phyloP scores from a whole-genome alignment of 1,140 invertebrate species.

The Subanguina moxae region DNA sequence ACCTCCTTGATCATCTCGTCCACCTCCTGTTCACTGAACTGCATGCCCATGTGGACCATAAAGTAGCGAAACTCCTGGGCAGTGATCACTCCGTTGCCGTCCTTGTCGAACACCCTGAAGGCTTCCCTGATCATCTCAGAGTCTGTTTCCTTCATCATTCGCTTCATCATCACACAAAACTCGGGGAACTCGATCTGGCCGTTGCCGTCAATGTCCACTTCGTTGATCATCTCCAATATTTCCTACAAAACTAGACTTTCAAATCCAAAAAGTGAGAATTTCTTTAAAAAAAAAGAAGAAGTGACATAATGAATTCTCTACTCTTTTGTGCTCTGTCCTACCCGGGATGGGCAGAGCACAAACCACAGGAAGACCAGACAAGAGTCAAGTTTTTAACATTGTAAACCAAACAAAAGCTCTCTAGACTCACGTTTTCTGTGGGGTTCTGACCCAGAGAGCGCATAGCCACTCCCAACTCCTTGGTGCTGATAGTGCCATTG shows the following conservation, averaged over 20 bases:
- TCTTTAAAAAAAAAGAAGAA: conserved; percentile 68
- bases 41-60: conserved; percentile 90
- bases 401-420: conserved; percentile 78
- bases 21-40: conserved; percentile 83
- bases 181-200: conserved; percentile 98
- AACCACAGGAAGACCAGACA: too few relatives aligned
- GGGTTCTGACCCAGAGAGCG: conserved; percentile 96
- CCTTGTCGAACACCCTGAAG: conserved; percentile 59
- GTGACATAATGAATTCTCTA: too few relatives aligned
- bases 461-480: conserved; percentile 97
- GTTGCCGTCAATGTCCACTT: conserved; percentile 80
- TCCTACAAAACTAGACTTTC: conserved; percentile 69
- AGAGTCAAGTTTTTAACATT: not conserved
- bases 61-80: conserved; percentile 64
- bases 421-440: conserved; percentile 78
- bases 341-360: too few relatives aligned
- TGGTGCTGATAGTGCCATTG: conserved; percentile 88
- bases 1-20: conserved; percentile 35
- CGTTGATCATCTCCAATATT: conserved; percentile 99
- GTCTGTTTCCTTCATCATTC: conserved; percentile 59
- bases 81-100: conserved; percentile 70
- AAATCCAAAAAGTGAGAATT: conserved; percentile 96
- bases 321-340: too few relatives aligned
- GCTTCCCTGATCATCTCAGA: conserved; percentile 60
- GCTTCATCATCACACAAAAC: conserved; percentile 58